Evolutionary conservation across 2,888 invertebrate genomes (phyloP).

Genomic region (Campoplex capitator): DNA sequence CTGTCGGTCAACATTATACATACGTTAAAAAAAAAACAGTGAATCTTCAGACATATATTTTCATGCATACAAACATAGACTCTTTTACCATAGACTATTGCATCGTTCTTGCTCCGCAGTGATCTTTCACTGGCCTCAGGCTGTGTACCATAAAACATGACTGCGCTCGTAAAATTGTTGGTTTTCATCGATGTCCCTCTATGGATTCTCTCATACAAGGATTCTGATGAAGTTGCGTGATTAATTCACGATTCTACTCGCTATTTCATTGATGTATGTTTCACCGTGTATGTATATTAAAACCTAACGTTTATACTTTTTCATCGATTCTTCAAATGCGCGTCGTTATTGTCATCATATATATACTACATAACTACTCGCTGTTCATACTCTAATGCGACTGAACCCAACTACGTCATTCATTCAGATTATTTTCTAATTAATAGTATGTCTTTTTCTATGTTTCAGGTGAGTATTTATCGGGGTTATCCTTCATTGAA

Average conservation of each 20-base stretch:
- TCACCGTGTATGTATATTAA: neutral
- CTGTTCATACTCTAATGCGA: neutral
- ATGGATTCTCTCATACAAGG: conserved; percentile 42
- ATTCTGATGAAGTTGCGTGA: conserved; percentile 60
- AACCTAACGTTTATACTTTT: conserved; percentile 38
- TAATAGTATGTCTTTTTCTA: conserved; percentile 36
- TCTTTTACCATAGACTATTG: conserved; percentile 8
- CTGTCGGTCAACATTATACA: neutral
- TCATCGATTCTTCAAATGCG: conserved; percentile 43
- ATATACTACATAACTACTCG: neutral
- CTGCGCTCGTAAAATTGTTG: conserved; percentile 51
- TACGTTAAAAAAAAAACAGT: neutral
- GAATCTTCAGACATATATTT: neutral
- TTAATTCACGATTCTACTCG: conserved; percentile 59
- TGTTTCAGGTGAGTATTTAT: conserved; percentile 65
- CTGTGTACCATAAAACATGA: conserved; percentile 35
- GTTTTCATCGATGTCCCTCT: conserved; percentile 52
- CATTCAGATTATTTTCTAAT: neutral
- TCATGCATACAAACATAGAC: neutral
- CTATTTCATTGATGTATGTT: conserved; percentile 47
- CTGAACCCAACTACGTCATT: neutral
- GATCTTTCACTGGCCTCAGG: neutral
- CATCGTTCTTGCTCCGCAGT: conserved; percentile 3
- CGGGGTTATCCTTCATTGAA: neutral
- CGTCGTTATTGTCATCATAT: neutral